phyloP scores from a whole-genome alignment of 2,888 invertebrate genomes.

The Pollenia labialis region DNA sequence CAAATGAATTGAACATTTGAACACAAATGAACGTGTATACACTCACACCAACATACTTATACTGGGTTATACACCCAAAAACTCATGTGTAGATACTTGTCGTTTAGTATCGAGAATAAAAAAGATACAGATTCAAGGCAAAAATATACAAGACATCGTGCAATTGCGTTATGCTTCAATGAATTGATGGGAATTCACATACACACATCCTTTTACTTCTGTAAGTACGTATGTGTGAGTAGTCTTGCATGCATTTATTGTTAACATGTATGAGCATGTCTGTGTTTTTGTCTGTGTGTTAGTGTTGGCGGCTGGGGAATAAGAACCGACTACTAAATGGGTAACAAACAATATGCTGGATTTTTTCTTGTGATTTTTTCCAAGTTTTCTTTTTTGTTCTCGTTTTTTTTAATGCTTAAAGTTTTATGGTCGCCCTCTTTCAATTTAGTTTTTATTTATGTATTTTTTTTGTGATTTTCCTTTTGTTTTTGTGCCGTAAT shows the following conservation, averaged over 20 bases:
- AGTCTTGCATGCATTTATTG: conserved; percentile 54
- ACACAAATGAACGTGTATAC: conserved; percentile 54
- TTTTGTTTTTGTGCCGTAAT: conserved; percentile 38
- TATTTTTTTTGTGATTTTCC: conserved; percentile 3
- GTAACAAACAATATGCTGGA: conserved; percentile 65
- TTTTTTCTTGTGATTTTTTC: conserved; percentile 45
- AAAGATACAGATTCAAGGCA: conserved; percentile 34
- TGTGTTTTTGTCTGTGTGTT: not conserved
- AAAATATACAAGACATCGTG: conserved; percentile 68
- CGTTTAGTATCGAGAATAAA: conserved; percentile 53
- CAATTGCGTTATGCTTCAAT: conserved; percentile 72
- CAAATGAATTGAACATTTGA: conserved; percentile 72
- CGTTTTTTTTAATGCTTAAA: conserved; percentile 58
- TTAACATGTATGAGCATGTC: not conserved
- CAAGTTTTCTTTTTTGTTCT: conserved; percentile 5
- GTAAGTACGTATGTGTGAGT: not conserved
- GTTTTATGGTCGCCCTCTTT: conserved; percentile 48
- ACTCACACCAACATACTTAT: conserved; percentile 14
- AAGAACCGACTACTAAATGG: conserved; percentile 56
- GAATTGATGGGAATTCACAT: conserved; percentile 51
- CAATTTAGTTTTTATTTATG: conserved; percentile 37
- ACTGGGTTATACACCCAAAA: conserved; percentile 3
- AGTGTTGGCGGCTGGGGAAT: not conserved
- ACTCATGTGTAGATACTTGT: conserved; percentile 15
- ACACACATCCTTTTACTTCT: not conserved